Evolutionary conservation across 2,797 vertebrate genomes (phyloP).

Genomic region (Pelochelys cantorii): DNA sequence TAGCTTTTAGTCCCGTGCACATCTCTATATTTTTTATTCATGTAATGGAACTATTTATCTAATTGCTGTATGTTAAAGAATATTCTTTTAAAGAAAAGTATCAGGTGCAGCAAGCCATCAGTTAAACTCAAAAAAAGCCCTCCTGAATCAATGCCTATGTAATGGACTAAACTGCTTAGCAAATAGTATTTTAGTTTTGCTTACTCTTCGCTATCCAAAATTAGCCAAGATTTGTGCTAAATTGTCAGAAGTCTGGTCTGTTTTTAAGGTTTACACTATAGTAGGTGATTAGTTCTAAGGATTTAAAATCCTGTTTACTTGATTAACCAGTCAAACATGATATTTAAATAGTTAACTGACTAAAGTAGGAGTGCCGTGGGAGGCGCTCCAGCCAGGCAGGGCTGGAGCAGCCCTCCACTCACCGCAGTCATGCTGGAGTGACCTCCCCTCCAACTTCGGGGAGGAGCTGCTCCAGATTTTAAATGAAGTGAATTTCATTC

Average conservation of each 20-base stretch:
- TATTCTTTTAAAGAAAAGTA: not conserved
- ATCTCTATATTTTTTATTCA: not conserved
- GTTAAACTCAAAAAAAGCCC: not conserved
- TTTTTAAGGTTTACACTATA: not conserved
- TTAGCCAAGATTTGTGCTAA: not conserved
- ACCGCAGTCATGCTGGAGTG: too few species aligned
- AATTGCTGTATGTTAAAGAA: not conserved
- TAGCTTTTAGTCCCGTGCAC: rapidly evolving
- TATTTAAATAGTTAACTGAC: too few species aligned
- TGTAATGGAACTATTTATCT: not conserved
- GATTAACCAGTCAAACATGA: too few species aligned
- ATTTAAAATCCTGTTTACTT: too few species aligned
- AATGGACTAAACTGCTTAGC: not conserved
- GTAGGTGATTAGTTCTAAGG: not conserved
- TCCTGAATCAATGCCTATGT: not conserved
- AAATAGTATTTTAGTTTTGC: not conserved
- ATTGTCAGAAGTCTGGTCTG: not conserved
- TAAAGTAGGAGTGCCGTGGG: too few species aligned
- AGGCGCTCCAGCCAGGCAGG: too few species aligned
- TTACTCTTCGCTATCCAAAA: not conserved
- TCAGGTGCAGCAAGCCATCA: rapidly evolving
- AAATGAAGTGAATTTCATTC: not conserved
- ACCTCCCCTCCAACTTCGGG: too few species aligned
- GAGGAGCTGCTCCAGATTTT: not conserved
- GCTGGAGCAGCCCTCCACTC: too few species aligned